Percentiles rank a stretch among this genome's conserved stretches.
Conservation (phyloP, 2,888 invertebrate species). For the Nesidiocoris tenuis region DNA sequence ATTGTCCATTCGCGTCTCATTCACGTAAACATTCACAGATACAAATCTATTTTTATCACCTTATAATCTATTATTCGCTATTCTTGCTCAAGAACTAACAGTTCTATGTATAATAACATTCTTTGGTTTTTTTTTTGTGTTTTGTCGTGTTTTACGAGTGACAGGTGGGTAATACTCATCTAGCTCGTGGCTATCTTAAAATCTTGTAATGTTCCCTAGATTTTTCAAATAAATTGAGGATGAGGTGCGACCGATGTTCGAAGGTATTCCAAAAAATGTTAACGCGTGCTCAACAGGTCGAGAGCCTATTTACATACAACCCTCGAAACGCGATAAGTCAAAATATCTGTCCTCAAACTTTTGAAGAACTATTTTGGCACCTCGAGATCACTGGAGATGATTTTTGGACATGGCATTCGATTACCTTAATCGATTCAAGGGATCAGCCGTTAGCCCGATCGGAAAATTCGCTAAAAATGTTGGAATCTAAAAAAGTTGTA, state of each 20-base stretch:
- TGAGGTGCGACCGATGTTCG: not conserved
- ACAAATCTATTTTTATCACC: conserved; percentile 5
- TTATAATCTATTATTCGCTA: not conserved
- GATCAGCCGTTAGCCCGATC: not conserved
- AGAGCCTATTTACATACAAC: not conserved
- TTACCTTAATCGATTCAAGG: not conserved
- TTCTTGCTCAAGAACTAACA: conserved; percentile 15
- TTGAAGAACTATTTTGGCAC: conserved; percentile 17
- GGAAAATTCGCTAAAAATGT: conserved; percentile 21
- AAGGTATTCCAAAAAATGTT: not conserved
- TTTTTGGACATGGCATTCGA: not conserved
- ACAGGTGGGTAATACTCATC: not conserved
- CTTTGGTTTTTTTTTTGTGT: conserved; percentile 14
- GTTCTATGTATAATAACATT: conserved; percentile 8
- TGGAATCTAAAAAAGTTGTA: conserved; percentile 28
- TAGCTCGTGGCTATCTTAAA: conserved; percentile 16
- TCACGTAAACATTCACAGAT: conserved; percentile 1
- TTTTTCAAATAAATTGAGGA: not conserved
- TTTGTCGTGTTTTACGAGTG: not conserved
- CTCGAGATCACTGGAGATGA: conserved; percentile 26
- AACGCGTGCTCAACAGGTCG: no score
- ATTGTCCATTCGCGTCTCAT: conserved; percentile 7
- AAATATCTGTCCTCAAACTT: conserved; percentile 1
- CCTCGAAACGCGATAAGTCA: not conserved
- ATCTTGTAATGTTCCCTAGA: conserved; percentile 20